A percentile compares a stretch with the other conserved stretches of the same genome.
Evolutionary conservation across 2,888 invertebrate species (phyloP).

Genomic region (Mythimna vitellina): DNA sequence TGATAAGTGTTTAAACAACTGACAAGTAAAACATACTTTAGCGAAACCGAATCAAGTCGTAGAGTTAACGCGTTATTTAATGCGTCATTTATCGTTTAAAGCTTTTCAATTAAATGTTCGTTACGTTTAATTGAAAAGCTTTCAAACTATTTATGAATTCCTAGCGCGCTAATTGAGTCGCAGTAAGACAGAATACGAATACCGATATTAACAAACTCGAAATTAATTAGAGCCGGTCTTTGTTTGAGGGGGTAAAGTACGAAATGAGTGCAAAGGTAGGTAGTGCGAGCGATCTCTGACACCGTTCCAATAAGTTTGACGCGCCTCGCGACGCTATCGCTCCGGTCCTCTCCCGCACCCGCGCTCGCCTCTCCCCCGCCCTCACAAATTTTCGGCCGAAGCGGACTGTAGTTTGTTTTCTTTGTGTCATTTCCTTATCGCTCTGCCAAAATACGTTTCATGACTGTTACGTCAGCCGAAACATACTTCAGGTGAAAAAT

Average conservation of each 20-base stretch:
- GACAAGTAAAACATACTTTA: constrained; percentile 35
- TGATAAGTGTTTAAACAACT: constrained; percentile 27
- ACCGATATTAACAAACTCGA: constrained; percentile 60
- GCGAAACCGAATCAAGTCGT: constrained; percentile 51
- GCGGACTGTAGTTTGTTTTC: constrained; percentile 89
- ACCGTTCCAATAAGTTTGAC: constrained; percentile 88
- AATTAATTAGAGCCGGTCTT: constrained; percentile 64
- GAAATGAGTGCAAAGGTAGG: constrained; percentile 77
- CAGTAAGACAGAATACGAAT: constrained; percentile 62
- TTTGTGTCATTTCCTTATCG: constrained; percentile 91
- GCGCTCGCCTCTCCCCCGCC: constrained; percentile 68
- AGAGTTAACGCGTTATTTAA: constrained; percentile 66
- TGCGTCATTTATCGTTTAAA: constrained; percentile 45
- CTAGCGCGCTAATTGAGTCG: constrained; percentile 65
- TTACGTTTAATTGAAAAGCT: constrained; percentile 71
- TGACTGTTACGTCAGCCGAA: constrained; percentile 88
- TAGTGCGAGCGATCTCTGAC: constrained; percentile 85
- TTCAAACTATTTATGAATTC: constrained; percentile 70
- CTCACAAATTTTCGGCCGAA: constrained; percentile 87
- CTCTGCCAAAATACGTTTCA: constrained; percentile 90
- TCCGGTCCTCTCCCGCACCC: constrained; percentile 62
- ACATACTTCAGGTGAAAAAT: constrained; percentile 88
- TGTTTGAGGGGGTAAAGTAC: constrained; percentile 46
- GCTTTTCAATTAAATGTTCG: no score
- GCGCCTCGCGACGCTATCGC: constrained; percentile 74